Conservation (phyloP, 2,888 invertebrate species). For the Drosophila gaucha region DNA sequence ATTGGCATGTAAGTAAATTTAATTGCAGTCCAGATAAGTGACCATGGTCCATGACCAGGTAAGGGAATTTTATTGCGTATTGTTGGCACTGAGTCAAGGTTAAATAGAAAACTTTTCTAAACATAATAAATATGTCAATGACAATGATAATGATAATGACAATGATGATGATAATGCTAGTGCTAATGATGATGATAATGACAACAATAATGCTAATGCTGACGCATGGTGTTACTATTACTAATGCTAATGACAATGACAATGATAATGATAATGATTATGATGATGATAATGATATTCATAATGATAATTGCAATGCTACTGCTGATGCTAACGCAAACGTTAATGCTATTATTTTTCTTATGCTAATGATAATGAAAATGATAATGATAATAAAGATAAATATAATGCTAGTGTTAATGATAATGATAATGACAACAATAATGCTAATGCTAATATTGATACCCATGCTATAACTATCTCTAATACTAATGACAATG, state of each 20-base stretch:
- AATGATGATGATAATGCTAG: background rate
- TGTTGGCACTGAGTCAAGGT: background rate
- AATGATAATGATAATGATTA: background rate
- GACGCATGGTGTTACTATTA: too few species aligned
- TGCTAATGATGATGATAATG: background rate
- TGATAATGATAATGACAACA: background rate
- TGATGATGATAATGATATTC: background rate
- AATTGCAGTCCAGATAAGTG: background rate
- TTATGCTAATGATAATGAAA: background rate
- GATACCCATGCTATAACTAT: too few species aligned
- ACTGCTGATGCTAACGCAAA: background rate
- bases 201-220: background rate
- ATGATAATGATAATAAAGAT: background rate
- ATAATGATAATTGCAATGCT: background rate
- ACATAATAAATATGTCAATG: too few species aligned
- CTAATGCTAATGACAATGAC: background rate
- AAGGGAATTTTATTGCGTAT: background rate
- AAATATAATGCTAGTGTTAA: background rate
- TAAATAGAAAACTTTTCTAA: background rate
- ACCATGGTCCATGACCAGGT: too few species aligned
- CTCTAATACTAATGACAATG: too few species aligned
- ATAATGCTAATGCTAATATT: too few species aligned
- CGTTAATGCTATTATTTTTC: background rate
- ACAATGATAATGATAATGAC: too few species aligned
- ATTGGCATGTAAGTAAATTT: background rate